Evolutionary conservation across 2,888 invertebrate genomes (phyloP).

Genomic region (Conistra vaccinii): DNA sequence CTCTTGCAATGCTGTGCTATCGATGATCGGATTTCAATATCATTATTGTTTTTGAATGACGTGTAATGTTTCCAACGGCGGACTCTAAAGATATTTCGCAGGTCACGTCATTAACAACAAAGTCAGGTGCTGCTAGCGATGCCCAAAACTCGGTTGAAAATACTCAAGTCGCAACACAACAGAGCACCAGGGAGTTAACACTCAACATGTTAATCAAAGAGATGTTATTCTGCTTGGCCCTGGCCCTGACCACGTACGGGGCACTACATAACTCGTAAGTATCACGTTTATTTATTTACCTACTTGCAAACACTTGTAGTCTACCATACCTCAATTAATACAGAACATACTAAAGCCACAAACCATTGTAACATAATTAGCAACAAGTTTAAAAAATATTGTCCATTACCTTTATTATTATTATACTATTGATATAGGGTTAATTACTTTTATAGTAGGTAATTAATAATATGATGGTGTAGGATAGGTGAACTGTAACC

Average conservation of each 20-base stretch:
- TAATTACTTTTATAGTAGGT: background rate
- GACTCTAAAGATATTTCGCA: slow-evolving; percentile 86
- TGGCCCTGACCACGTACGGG: slow-evolving; percentile 93
- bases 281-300: slow-evolving; percentile 39
- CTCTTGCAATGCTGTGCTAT: slow-evolving; percentile 77
- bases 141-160: slow-evolving; percentile 81
- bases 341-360: background rate
- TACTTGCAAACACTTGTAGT: slow-evolving; percentile 6
- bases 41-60: slow-evolving; percentile 87
- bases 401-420: background rate
- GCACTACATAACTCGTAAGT: slow-evolving; percentile 94
- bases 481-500: background rate
- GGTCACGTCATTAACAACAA: slow-evolving; percentile 85
- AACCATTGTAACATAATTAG: background rate
- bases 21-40: slow-evolving; percentile 74
- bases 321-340: background rate
- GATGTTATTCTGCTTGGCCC: slow-evolving; percentile 91
- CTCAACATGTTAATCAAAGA: slow-evolving; percentile 92
- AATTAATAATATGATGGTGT: background rate
- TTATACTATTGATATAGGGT: background rate
- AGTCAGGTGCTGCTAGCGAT: slow-evolving; percentile 83
- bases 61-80: slow-evolving; percentile 90
- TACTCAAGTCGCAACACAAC: slow-evolving; percentile 80
- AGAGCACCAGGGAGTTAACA: slow-evolving; percentile 83
- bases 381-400: background rate